These are phyloP conservation scores for Yponomeuta cagnagella DNA, from an alignment of 2,888 invertebrate species.

Conservation along the genomic window DNA sequence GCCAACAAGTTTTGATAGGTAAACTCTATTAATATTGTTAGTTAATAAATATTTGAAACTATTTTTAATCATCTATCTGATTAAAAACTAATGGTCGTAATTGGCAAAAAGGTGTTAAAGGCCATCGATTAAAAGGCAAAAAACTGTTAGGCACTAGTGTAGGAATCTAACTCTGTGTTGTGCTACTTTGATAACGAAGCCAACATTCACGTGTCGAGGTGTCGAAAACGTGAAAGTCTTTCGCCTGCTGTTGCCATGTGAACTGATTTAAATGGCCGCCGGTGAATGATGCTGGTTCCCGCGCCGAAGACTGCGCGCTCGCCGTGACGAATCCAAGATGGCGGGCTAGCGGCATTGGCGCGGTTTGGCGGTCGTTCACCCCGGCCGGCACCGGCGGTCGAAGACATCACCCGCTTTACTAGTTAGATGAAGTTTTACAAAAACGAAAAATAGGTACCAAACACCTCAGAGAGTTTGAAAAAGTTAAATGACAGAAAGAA, in stretches of 20 bases:
- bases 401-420: constrained; percentile 26
- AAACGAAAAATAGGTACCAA: background rate
- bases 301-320: constrained; percentile 41
- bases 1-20: too few relatives aligned
- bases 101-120: too few relatives aligned
- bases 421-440: background rate
- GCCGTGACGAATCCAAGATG: constrained; percentile 71
- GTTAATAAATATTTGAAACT: too few relatives aligned
- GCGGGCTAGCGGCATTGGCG: constrained; percentile 48
- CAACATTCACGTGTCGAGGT: background rate
- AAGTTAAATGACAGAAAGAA: background rate
- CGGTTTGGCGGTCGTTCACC: constrained; percentile 71
- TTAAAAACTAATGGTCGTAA: too few relatives aligned
- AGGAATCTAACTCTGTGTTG: background rate
- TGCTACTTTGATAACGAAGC: background rate
- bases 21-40: too few relatives aligned
- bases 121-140: background rate
- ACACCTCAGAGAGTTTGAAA: background rate
- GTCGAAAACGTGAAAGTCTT: constrained; percentile 10
- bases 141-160: background rate
- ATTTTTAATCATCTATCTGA: too few relatives aligned
- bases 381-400: constrained; percentile 51
- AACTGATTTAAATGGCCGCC: background rate
- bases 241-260: constrained; percentile 12
- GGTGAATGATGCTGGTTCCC: background rate